Evolutionary conservation across 2,888 invertebrate species (phyloP).

Genomic region (Dasypogon diadema): DNA sequence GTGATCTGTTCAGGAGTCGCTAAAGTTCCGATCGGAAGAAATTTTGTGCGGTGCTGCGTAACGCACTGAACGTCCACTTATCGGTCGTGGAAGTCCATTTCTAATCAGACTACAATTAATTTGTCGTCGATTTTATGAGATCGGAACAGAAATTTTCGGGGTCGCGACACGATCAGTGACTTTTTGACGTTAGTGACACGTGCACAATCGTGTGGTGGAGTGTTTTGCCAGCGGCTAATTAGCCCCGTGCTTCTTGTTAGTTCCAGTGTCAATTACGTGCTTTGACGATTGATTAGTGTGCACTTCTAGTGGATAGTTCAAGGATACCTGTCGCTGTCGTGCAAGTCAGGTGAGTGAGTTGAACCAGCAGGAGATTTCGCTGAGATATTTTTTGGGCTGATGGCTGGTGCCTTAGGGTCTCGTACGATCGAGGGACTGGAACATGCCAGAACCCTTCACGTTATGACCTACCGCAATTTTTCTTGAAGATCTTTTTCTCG

Average conservation of each 20-base stretch:
- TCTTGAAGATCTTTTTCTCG: neutral
- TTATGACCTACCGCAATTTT: neutral
- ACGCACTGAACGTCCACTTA: too few species aligned
- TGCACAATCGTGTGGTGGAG: neutral
- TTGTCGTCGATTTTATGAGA: neutral
- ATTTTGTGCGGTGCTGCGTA: neutral
- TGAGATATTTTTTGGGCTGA: slow-evolving; percentile 1
- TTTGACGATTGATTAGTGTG: neutral
- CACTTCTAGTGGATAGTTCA: neutral
- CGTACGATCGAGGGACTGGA: neutral
- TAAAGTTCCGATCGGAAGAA: too few species aligned
- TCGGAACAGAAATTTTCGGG: slow-evolving; percentile 1
- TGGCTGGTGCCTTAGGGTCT: slow-evolving; percentile 40
- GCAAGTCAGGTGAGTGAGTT: neutral
- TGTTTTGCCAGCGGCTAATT: neutral
- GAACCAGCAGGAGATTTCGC: neutral
- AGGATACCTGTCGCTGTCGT: slow-evolving; percentile 28
- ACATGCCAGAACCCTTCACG: neutral
- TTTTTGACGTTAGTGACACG: slow-evolving; percentile 12
- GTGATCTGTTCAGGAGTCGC: too few species aligned
- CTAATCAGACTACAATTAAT: neutral
- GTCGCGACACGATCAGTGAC: neutral
- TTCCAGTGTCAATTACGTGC: slow-evolving; percentile 8
- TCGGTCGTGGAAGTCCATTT: neutral
- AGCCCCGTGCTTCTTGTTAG: neutral